Percentiles rank a stretch among this genome's conserved stretches.
phyloP scores from a whole-genome alignment of 2,797 vertebrate genomes.

The Typhlichthys eigenmanni region DNA sequence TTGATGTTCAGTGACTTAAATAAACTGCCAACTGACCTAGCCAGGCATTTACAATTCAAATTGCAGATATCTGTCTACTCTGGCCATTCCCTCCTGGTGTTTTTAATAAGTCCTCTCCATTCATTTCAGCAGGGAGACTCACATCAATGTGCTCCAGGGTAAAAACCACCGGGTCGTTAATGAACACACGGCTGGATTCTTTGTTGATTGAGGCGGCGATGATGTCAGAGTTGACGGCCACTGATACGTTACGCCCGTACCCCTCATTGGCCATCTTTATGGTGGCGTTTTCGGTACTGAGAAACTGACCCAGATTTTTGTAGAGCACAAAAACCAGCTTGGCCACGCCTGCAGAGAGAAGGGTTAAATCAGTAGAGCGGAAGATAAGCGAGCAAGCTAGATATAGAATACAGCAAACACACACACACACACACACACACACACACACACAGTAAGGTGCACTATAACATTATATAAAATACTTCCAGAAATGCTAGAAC shows the following conservation, averaged over 20 bases:
- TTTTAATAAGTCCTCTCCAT: slow-evolving; percentile 72
- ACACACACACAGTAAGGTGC: background rate
- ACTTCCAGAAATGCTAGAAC: background rate
- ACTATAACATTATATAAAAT: background rate
- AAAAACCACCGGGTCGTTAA: slow-evolving; percentile 96
- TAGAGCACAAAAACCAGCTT: slow-evolving; percentile 98
- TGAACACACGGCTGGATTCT: slow-evolving; percentile 96
- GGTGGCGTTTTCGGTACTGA: slow-evolving; percentile 94
- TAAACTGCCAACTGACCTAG: slow-evolving; percentile 88
- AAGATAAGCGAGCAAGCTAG: background rate
- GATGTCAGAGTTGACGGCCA: slow-evolving; percentile 96
- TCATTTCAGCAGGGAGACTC: slow-evolving; percentile 78
- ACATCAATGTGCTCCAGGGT: slow-evolving; percentile 97
- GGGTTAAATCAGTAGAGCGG: slow-evolving; percentile 13
- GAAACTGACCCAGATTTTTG: slow-evolving; percentile 95
- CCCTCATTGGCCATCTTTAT: slow-evolving; percentile 89
- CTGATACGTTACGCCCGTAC: slow-evolving; percentile 86
- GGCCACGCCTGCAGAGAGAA: slow-evolving; percentile 82
- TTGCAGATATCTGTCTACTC: slow-evolving; percentile 69
- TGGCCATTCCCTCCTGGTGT: slow-evolving; percentile 70
- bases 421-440: background rate
- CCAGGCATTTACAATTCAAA: slow-evolving; percentile 87
- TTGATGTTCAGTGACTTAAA: slow-evolving; percentile 95
- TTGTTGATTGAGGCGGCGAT: slow-evolving; percentile 98
- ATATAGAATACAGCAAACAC: background rate